phyloP scores from a whole-genome alignment of 2,797 vertebrate species.

The Siniperca undulata region DNA sequence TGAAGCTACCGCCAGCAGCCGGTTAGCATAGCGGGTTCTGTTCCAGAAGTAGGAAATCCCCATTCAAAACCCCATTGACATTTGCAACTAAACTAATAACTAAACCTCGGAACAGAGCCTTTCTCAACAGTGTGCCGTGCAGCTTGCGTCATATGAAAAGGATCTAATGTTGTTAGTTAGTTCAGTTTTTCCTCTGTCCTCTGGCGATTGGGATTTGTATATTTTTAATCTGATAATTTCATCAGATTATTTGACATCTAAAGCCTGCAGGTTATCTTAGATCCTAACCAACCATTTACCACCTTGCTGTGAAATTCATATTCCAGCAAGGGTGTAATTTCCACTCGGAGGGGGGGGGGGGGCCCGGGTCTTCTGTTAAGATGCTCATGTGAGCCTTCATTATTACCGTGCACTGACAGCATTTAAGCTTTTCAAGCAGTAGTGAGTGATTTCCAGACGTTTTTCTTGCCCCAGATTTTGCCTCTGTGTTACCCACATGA shows the following conservation, averaged over 20 bases:
- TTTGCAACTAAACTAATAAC: too few species aligned
- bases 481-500: background rate
- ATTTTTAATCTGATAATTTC: slow-evolving; percentile 6
- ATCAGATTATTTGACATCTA: slow-evolving; percentile 7
- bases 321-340: background rate
- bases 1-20: background rate
- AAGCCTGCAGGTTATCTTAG: background rate
- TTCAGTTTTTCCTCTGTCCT: background rate
- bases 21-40: background rate
- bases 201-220: background rate
- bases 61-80: too few species aligned
- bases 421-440: too few species aligned
- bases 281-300: background rate
- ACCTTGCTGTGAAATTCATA: background rate
- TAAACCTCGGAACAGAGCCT: too few species aligned
- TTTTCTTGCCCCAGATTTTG: too few species aligned
- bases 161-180: too few species aligned
- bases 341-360: too few species aligned
- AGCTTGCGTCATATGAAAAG: too few species aligned
- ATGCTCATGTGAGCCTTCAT: background rate
- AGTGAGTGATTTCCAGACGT: too few species aligned
- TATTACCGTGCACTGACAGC: background rate
- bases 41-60: too few species aligned
- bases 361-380: too few species aligned
- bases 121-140: too few species aligned